These are phyloP conservation scores for Hypomecis punctinalis DNA, from an alignment of 2,888 invertebrate species.

Conservation along the genomic window DNA sequence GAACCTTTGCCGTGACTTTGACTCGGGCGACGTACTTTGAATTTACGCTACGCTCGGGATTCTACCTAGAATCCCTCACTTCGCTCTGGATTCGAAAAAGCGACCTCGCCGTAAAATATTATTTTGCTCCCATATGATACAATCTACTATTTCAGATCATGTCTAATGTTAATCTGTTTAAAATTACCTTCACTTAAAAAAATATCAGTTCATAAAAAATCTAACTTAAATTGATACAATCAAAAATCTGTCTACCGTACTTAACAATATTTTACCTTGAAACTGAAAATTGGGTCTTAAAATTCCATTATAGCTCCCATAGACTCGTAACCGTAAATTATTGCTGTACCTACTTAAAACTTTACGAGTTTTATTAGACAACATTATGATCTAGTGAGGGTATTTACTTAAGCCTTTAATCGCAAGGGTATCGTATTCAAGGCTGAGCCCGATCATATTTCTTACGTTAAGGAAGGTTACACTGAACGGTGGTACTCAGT, in stretches of 20 bases:
- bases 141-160: too few species aligned
- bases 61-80: too few species aligned
- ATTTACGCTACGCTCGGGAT: too few species aligned
- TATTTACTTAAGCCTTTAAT: conserved; percentile 54
- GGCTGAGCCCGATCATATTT: conserved; percentile 50
- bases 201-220: too few species aligned
- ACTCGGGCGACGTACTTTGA: too few species aligned
- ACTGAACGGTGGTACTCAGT: too few species aligned
- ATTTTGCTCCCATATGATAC: too few species aligned
- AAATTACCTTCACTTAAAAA: too few species aligned
- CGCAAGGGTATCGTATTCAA: conserved; percentile 49
- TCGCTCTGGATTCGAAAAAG: too few species aligned
- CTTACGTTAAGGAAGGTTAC: conserved; percentile 43
- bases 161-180: too few species aligned
- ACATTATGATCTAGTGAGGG: conserved; percentile 43
- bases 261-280: neutral
- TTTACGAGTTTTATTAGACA: conserved; percentile 45
- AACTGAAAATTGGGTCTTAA: conserved; percentile 20
- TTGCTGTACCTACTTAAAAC: conserved; percentile 34
- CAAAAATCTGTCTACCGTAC: neutral
- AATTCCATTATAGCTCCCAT: conserved; percentile 16
- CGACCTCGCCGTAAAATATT: too few species aligned
- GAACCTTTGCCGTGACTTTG: too few species aligned
- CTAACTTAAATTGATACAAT: neutral
- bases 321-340: conserved; percentile 37